Base-by-base conservation (phyloP, 2,797 vertebrate species). In the Darevskia mixta region DNA sequence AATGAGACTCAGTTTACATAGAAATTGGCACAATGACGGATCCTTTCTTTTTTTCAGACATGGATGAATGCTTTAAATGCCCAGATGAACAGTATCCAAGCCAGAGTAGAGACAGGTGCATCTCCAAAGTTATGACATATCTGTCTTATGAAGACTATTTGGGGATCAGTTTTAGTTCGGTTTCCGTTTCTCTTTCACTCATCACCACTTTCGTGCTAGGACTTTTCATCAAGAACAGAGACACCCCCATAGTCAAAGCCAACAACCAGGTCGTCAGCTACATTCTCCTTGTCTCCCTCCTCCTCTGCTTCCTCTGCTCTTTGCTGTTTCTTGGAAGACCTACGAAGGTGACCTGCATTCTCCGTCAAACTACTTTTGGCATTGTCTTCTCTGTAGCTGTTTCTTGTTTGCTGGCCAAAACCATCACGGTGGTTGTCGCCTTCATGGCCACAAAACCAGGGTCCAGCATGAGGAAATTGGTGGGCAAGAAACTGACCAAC, bases 191-290 rank as follows among this genome's bases (percentile, higher is more conserved):
- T 29, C 67, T 66, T 67, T 41, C 61, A 64, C 38, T 82, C 32
- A 82, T 1, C 25, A 67, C 61, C 67, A 25, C 7, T 29, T 43
- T 41, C 0, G 80, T 82, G 10, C 11, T 82, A 3, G 38, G 35
- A 43, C 8, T 43, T 43, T 82, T 82, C 43, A 82, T 82, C 27
- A 67, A 67, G 27, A 2, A 67, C 64, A 82, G 58, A 43, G 35
- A 82, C 43, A 82, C 80, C 9, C 80, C 80, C 3, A 43, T 82
- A 27, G 80, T 67, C 61, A 82, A 82, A 82, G 80, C 80, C 38
- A 82, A 43, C 38, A 82, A 82, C 38, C 25, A 61, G 27, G 80
- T 67, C 38, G 1, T 43, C 80, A 82, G 61, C 80, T 82, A 67
- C 61, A 15, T 61, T 67, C 80, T 82, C 38, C 80, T 82, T 1